Base-by-base conservation (phyloP, 2,113 vertebrate species). In the Eudorcas thomsonii region DNA sequence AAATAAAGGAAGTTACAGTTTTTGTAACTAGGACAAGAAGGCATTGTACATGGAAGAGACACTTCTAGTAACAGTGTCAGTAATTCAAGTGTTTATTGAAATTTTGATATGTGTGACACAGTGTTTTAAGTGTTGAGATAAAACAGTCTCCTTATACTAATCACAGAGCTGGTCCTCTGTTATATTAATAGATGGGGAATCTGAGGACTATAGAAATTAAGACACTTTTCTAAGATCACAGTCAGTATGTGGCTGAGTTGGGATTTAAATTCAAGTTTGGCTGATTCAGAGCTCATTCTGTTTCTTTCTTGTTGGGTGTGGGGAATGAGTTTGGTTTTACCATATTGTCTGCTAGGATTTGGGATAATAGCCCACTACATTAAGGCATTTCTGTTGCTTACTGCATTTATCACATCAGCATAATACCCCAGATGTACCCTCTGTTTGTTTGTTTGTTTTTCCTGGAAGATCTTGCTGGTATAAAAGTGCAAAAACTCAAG, bases 241-340 rank as follows among this genome's bases (percentile, higher is more conserved):
- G 64, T 86, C 36, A 82, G 30, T 94, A n/a, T 88, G 33, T 91
- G 30, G 19, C 43, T 88, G n/a, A 87, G 50, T 82, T 86, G 48
- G 52, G 10, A 90, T 97, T 86, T 90, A 89, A 92, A 83, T 78
- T 26, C 50, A 94, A 59, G 55, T 80, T 80, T 30, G 55, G 28
- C 86, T 94, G 36, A 90, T 94, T 92, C 4, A 91, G 71, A 81
- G 64, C 39, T 57, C 3, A 9, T 93, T 90, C 59, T 84, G 84
- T n/a, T 54, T 54, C 30, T 96, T n/a, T 88, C 21, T 10, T 88
- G 10, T 84, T 96, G 83, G n/a, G 23, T 92, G 33, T 96, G 39
- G n/a, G 54, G 55, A 93, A 82, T 96, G 33, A 60, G 80, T 93
- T 96, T 96, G 81, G 11, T 94, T 30, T 94, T 33, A 82, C 30